Evolutionary conservation across 1,140 invertebrate genomes (phyloP).

Genomic region (Trichonephila clavipes): DNA sequence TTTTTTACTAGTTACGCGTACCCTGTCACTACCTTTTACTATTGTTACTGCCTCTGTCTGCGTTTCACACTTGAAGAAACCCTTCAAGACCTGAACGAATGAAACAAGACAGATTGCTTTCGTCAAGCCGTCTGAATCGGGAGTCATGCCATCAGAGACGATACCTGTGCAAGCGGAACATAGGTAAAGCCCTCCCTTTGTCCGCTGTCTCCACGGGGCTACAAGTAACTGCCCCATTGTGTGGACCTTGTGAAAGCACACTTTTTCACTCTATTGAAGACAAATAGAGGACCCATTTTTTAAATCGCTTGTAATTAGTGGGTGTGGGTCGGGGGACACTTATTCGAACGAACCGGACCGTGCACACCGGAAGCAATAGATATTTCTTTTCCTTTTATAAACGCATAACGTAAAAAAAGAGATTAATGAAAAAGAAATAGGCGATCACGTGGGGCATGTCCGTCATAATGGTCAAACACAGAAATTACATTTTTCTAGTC

Average conservation of each 20-base stretch:
- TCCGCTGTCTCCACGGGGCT: neutral
- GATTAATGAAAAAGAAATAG: conserved; percentile 37
- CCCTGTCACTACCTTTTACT: no score
- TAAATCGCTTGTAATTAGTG: conserved; percentile 62
- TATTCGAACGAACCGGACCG: conserved; percentile 30
- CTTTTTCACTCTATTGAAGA: conserved; percentile 42
- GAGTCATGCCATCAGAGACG: conserved; percentile 1
- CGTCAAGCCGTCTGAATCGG: neutral
- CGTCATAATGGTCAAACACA: conserved; percentile 59
- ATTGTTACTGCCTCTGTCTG: neutral
- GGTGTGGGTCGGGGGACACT: conserved; percentile 20
- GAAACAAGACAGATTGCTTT: conserved; percentile 33
- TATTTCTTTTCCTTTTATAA: conserved; percentile 9
- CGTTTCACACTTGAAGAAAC: neutral
- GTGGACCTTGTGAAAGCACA: conserved; percentile 39
- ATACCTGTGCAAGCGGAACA: conserved; percentile 21
- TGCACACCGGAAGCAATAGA: conserved; percentile 51
- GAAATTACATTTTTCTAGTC: conserved; percentile 26
- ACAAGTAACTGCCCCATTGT: conserved; percentile 31
- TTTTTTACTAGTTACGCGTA: no score
- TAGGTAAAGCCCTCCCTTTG: neutral
- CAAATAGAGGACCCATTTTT: conserved; percentile 41
- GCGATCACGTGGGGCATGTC: conserved; percentile 55
- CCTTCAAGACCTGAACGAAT: neutral
- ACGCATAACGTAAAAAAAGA: conserved; percentile 7